phyloP scores from a whole-genome alignment of 1,140 invertebrate genomes.

The Dysdera silvatica region DNA sequence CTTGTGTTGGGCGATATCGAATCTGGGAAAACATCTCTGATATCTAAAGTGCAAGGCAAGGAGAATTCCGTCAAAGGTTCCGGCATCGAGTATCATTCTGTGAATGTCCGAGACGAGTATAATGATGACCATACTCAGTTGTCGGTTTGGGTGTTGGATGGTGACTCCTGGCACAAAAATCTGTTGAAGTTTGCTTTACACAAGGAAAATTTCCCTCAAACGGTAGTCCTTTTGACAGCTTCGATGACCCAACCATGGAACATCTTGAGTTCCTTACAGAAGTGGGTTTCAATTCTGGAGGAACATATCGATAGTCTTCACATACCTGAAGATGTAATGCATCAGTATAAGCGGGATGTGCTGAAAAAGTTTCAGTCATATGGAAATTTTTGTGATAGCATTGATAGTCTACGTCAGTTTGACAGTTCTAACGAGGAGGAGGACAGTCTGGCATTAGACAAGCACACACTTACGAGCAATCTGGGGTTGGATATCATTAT shows the following conservation, averaged over 20 bases:
- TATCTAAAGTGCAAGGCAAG: slow-evolving; percentile 65
- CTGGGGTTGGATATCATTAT: slow-evolving; percentile 93
- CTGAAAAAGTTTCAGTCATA: slow-evolving; percentile 4
- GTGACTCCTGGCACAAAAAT: slow-evolving; percentile 84
- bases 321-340: slow-evolving; percentile 56
- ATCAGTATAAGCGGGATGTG: slow-evolving; percentile 42
- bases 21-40: slow-evolving; percentile 93
- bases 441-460: background rate
- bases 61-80: slow-evolving; percentile 72
- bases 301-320: slow-evolving; percentile 88
- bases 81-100: slow-evolving; percentile 95
- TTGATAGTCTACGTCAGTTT: slow-evolving; percentile 20
- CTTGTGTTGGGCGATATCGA: slow-evolving; percentile 71
- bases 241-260: slow-evolving; percentile 96
- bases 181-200: slow-evolving; percentile 87
- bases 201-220: slow-evolving; percentile 81
- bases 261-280: slow-evolving; percentile 83
- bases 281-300: slow-evolving; percentile 80
- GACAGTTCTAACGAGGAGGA: background rate
- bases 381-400: background rate
- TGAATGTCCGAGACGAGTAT: slow-evolving; percentile 97
- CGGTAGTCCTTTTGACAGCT: slow-evolving; percentile 84
- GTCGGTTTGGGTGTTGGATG: slow-evolving; percentile 63
- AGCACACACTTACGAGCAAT: too few relatives aligned
- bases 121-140: slow-evolving; percentile 32